These are phyloP conservation scores for Onychomys leucogaster DNA, from an alignment of 2,797 vertebrate genomes.

Conservation along the genomic window DNA sequence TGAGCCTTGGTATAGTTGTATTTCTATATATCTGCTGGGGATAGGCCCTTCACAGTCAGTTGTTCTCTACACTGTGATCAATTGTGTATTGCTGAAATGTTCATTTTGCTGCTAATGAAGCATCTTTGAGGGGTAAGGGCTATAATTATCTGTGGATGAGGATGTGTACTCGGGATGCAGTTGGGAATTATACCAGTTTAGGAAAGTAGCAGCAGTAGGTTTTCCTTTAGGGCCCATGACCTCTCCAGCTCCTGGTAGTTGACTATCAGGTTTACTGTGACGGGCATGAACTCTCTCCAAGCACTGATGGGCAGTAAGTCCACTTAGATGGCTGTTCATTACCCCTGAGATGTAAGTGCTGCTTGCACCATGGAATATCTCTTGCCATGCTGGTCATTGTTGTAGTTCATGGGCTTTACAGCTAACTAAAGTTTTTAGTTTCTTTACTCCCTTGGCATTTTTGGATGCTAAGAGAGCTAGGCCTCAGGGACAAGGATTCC, in stretches of 20 bases:
- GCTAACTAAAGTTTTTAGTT: not conserved
- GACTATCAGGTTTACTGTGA: not conserved
- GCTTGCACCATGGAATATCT: not conserved
- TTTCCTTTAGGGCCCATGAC: not conserved
- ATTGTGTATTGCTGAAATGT: not conserved
- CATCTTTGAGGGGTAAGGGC: not conserved
- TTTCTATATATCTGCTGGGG: not conserved
- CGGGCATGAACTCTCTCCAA: not conserved
- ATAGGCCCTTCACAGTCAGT: not conserved
- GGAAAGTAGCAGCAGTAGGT: not conserved
- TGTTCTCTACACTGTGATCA: not conserved
- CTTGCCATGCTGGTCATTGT: too few species aligned
- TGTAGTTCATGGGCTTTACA: not conserved
- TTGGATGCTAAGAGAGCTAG: not conserved
- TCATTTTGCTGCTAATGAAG: not conserved
- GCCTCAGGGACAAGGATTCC: not conserved
- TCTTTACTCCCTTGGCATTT: not conserved
- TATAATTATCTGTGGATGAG: not conserved
- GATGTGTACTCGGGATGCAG: not conserved
- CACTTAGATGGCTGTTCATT: not conserved
- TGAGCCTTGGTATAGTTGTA: not conserved
- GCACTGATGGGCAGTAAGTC: not conserved
- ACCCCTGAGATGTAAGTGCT: not conserved
- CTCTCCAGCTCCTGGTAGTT: not conserved
- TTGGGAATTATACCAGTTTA: not conserved